Conservation (phyloP, 2,113 vertebrate genomes). For the Sterna hirundo region DNA sequence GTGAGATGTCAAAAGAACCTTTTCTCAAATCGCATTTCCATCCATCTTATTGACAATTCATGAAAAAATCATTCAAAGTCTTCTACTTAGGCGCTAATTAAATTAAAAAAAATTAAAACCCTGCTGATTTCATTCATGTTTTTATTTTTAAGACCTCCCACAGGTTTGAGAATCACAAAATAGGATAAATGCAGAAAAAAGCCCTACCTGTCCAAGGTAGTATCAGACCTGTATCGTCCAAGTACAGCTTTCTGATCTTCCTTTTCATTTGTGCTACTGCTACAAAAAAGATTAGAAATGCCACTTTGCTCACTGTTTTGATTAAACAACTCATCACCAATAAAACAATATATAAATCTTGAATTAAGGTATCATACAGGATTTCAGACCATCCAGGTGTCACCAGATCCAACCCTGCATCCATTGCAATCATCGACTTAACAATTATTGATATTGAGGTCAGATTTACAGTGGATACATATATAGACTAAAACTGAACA, state of each 20-base stretch:
- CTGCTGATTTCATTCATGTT: not conserved
- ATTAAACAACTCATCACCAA: not conserved
- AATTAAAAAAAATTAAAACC: fast-evolving
- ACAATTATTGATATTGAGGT: not conserved
- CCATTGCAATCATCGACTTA: not conserved
- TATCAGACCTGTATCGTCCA: constrained; percentile 75
- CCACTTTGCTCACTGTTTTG: not conserved
- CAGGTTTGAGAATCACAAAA: not conserved
- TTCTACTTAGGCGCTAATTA: not conserved
- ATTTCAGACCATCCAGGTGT: not conserved
- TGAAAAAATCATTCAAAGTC: not conserved
- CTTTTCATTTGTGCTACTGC: constrained; percentile 48
- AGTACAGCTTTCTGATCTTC: constrained; percentile 66
- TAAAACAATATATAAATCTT: not conserved
- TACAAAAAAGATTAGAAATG: constrained; percentile 4
- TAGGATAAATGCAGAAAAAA: not conserved
- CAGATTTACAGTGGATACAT: not conserved
- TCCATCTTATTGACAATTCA: not conserved
- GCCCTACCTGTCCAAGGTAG: constrained; percentile 75
- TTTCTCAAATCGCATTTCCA: not conserved
- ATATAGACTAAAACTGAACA: not conserved
- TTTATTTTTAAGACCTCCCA: not conserved
- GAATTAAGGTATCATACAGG: not conserved
- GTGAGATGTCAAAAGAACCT: not conserved
- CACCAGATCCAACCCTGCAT: not conserved